Conservation (phyloP, 2,888 invertebrate species). For the Muschampia plurimacula region DNA sequence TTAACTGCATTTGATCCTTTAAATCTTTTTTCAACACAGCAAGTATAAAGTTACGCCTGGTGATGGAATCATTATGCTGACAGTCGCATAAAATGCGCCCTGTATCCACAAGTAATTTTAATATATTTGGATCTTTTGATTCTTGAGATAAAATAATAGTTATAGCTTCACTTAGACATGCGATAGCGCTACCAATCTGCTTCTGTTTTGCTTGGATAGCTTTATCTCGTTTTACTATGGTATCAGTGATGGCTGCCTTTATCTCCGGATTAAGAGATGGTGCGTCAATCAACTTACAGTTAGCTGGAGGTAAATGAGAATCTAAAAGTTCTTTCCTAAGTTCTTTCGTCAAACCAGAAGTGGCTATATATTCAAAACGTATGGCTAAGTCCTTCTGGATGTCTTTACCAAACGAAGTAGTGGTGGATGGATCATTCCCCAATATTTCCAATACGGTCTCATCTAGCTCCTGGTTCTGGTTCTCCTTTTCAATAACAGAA, state of each 20-base stretch:
- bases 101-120: conserved; percentile 19
- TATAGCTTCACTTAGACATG: conserved; percentile 12
- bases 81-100: conserved; percentile 21
- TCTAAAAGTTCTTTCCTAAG: conserved; percentile 17
- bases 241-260: conserved; percentile 8
- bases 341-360: conserved; percentile 2
- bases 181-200: conserved; percentile 1
- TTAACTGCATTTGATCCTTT: conserved; percentile 24
- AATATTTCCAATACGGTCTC: conserved; percentile 1
- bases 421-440: not conserved
- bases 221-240: conserved; percentile 13
- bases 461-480: not conserved
- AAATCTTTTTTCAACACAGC: conserved; percentile 25
- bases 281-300: conserved; percentile 9
- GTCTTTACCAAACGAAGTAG: not conserved
- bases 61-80: conserved; percentile 13
- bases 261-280: conserved; percentile 13
- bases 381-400: conserved; percentile 3
- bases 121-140: conserved; percentile 14
- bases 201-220: conserved; percentile 11
- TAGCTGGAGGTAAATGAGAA: conserved; percentile 11
- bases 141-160: conserved; percentile 10
- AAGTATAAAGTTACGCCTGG: conserved; percentile 14
- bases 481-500: not conserved
- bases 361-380: conserved; percentile 7